Evolutionary conservation across 2,113 vertebrate species (phyloP), one percentile per base, ranked within the genome.

Genomic region (Brachypodius melanocephalos): DNA sequence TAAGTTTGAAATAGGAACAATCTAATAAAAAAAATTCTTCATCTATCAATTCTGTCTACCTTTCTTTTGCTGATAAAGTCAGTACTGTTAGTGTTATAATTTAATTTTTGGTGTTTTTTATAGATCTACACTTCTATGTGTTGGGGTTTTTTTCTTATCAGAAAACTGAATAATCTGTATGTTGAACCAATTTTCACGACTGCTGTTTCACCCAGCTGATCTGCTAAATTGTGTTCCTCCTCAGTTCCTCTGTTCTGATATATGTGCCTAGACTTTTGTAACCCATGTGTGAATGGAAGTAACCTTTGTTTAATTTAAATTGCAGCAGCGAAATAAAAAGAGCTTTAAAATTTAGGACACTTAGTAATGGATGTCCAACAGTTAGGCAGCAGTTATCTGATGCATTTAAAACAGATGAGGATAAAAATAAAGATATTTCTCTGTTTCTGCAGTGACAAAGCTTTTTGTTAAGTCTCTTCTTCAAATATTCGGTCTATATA

Each of bases 271-370:
- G 17, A 38, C 10, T 76, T 84, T 76, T 77, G 17, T 84, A 66
- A 73, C 25, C 28, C 9, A 3, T 0, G 0, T 40, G 19, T 67
- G 36, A 86, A 76, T 68, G 9, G 14, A 82, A 3, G 0, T 34
- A 86, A 52, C 3, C 26, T 14, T 40, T 43, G 8, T 26, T 68
- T 59, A 65, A 51, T 86, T 80, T 73, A 77, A 87, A 67, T 62
- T 84, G 38, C 11, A 77, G 14, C 4, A 75, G 42, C 1, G 1
- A 94, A 93, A 69, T 32, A 49, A 63, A 87, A 85, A 28, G 2
- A 62, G 3, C 9, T 77, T 75, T 75, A 38, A 82, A 72, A 67
- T 55, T 67, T 32, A 88, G 43, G 40, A 68, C 26, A 48, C 6
- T 45, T 85, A 32, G 6, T 3, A 82, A 66, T 10, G 20, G 22